Evolutionary conservation across 92 coral and sea anemone species (phyloP).

Genomic region (Epizoanthus scotinus): DNA sequence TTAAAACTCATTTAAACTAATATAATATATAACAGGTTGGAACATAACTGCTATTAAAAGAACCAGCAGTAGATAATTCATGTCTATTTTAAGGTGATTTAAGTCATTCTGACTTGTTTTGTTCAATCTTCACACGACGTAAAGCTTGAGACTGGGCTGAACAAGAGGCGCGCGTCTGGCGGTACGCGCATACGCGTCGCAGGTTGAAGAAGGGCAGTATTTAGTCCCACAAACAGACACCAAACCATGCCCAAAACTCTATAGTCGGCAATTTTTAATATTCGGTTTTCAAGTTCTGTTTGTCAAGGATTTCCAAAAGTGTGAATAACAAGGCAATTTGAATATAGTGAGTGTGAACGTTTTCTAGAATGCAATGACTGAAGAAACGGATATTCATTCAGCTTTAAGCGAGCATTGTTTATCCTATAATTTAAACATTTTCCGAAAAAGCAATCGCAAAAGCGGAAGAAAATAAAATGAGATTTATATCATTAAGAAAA

Average conservation of each 20-base stretch:
- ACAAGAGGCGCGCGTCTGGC: not conserved
- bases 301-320: not conserved
- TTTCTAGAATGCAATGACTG: too few species aligned
- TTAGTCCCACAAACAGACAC: not conserved
- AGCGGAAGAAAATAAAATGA: too few species aligned
- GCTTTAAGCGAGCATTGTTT: too few species aligned
- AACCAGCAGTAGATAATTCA: not conserved
- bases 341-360: too few species aligned
- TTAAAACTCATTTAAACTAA: not conserved
- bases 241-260: not conserved
- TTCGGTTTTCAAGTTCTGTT: not conserved
- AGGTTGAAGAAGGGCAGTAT: not conserved
- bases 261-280: conserved; percentile 8
- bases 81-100: conserved; percentile 14
- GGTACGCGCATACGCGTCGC: too few species aligned
- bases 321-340: not conserved
- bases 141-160: not conserved
- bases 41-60: too few species aligned
- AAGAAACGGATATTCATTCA: too few species aligned
- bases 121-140: not conserved
- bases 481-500: too few species aligned
- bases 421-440: too few species aligned
- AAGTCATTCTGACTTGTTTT: not conserved
- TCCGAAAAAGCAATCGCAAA: too few species aligned
- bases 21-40: too few species aligned